A percentile compares a stretch with the other conserved stretches of the same genome.
Conservation (phyloP, 2,888 invertebrate genomes). For the Blastobasis adustella region DNA sequence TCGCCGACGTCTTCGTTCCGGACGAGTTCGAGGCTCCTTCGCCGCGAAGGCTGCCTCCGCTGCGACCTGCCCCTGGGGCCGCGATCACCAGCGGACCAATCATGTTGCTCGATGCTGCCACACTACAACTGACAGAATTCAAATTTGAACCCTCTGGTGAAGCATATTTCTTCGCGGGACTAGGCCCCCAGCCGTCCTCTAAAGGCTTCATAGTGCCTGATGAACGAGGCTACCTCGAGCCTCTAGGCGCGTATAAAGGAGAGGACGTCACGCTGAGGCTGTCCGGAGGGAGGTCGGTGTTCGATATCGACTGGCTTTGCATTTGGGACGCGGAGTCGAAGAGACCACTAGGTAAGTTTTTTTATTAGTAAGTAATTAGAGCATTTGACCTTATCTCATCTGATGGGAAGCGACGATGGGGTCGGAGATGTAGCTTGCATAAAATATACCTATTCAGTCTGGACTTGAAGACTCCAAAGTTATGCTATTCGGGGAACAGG, state of each 20-base stretch:
- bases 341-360: constrained; percentile 21
- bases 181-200: constrained; percentile 89
- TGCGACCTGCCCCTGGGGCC: too few relatives aligned
- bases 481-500: too few relatives aligned
- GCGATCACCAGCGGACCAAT: too few relatives aligned
- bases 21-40: constrained; percentile 92
- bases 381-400: too few relatives aligned
- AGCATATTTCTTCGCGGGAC: constrained; percentile 91
- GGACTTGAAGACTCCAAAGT: too few relatives aligned
- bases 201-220: constrained; percentile 90
- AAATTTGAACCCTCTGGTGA: constrained; percentile 34
- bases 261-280: constrained; percentile 84
- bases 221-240: constrained; percentile 92
- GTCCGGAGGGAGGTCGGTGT: constrained; percentile 88
- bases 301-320: constrained; percentile 89
- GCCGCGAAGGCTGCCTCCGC: constrained; percentile 53
- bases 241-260: constrained; percentile 81
- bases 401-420: too few relatives aligned
- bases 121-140: too few relatives aligned
- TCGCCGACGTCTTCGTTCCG: constrained; percentile 92
- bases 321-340: constrained; percentile 80
- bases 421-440: too few relatives aligned
- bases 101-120: too few relatives aligned
- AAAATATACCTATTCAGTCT: too few relatives aligned
- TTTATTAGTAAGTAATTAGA: too few relatives aligned